A percentile compares a stretch with the other conserved stretches of the same genome.
Conservation (phyloP, 2,888 invertebrate species). For the Penaeus monodon region DNA sequence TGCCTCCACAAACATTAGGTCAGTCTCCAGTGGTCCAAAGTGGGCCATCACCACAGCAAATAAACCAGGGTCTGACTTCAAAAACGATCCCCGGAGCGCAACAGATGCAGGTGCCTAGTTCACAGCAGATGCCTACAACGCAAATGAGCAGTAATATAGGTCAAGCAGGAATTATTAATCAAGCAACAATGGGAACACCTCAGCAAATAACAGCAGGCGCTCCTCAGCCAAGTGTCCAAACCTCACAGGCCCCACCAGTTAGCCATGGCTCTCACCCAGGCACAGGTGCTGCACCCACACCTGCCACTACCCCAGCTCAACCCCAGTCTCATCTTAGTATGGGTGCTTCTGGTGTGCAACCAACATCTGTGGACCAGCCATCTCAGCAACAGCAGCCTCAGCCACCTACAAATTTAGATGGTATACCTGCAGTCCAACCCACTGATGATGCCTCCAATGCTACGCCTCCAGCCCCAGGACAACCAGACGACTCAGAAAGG, state of each 20-base stretch:
- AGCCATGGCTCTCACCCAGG: conserved; percentile 40
- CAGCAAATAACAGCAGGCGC: conserved; percentile 43
- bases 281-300: conserved; percentile 43
- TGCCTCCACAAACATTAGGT: conserved; percentile 23
- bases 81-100: conserved; percentile 22
- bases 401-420: conserved; percentile 50
- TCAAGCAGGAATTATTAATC: conserved; percentile 14
- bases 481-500: conserved; percentile 58
- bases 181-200: conserved; percentile 23
- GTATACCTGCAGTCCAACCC: conserved; percentile 44
- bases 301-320: conserved; percentile 50
- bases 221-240: conserved; percentile 19
- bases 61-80: conserved; percentile 37
- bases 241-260: conserved; percentile 21
- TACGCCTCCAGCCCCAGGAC: conserved; percentile 44
- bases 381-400: conserved; percentile 24
- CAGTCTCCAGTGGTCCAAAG: conserved; percentile 35
- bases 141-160: conserved; percentile 22
- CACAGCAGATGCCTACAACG: conserved; percentile 28
- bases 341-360: conserved; percentile 31
- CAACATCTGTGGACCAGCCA: conserved; percentile 17
- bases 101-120: not conserved
- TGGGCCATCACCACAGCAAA: conserved; percentile 27
- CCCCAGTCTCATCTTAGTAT: conserved; percentile 29
- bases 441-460: conserved; percentile 47